These are phyloP conservation scores for Paratrypauchen microcephalus DNA, from an alignment of 2,797 vertebrate species.

Conservation along the genomic window DNA sequence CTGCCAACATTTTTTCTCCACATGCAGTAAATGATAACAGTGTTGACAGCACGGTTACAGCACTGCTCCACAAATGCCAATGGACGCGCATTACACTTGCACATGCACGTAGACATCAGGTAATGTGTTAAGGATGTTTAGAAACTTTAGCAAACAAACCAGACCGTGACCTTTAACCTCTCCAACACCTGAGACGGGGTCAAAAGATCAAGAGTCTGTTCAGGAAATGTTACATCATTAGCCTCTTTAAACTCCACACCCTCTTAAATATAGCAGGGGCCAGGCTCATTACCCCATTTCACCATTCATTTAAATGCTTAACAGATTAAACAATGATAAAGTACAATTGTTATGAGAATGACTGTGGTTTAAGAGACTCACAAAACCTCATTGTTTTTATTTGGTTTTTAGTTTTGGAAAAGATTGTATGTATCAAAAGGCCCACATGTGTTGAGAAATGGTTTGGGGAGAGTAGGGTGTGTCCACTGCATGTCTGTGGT, in stretches of 20 bases:
- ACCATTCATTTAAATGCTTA: neutral
- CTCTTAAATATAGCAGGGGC: neutral
- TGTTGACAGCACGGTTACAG: slow-evolving; percentile 23
- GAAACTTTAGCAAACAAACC: slow-evolving; percentile 40
- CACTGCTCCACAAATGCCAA: slow-evolving; percentile 17
- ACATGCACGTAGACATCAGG: neutral
- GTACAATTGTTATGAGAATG: slow-evolving; percentile 2
- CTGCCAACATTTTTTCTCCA: neutral
- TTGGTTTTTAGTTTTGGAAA: slow-evolving; percentile 12
- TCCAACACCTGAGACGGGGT: slow-evolving; percentile 36
- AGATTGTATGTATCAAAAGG: slow-evolving; percentile 1
- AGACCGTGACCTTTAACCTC: slow-evolving; percentile 24
- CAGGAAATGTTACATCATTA: slow-evolving; percentile 31
- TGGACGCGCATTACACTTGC: slow-evolving; percentile 7
- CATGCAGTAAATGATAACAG: slow-evolving; percentile 25
- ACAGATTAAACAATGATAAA: neutral
- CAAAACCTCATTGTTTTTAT: slow-evolving; percentile 13
- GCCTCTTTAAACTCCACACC: slow-evolving; percentile 23
- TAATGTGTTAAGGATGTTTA: slow-evolving; percentile 51
- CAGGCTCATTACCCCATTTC: neutral
- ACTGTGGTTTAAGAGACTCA: neutral
- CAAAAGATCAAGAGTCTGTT: slow-evolving; percentile 47
- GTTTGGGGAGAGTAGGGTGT: slow-evolving; percentile 58
- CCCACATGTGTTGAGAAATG: slow-evolving; percentile 38
- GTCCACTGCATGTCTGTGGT: slow-evolving; percentile 57